Evolutionary conservation across 2,888 invertebrate genomes (phyloP).

Genomic region (Sipunculus nudus): DNA sequence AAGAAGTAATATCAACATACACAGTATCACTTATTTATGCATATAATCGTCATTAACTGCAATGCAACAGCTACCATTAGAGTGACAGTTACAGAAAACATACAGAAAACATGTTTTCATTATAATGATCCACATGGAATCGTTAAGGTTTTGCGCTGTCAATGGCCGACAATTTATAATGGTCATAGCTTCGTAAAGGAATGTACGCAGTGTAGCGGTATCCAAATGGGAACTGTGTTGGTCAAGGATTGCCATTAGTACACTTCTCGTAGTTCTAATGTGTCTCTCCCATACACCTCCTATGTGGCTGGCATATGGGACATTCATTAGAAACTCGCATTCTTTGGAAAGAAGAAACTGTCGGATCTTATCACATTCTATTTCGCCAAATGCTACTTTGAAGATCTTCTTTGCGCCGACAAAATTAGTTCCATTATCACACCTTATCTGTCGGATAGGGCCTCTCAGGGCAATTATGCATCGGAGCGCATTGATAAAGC

Average conservation of each 20-base stretch:
- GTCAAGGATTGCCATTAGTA: constrained; percentile 26
- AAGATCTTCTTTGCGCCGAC: constrained; percentile 33
- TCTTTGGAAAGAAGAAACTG: constrained; percentile 17
- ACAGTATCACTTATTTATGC: too few species aligned
- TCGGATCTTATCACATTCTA: constrained; percentile 16
- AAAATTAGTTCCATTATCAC: constrained; percentile 25
- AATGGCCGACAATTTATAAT: constrained; percentile 37
- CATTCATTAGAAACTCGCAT: constrained; percentile 35
- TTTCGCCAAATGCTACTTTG: constrained; percentile 12
- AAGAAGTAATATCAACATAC: too few species aligned
- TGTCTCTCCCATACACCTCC: constrained; percentile 47
- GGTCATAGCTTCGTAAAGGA: constrained; percentile 33
- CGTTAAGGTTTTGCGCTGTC: constrained; percentile 18
- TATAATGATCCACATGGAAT: too few species aligned
- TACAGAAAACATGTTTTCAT: too few species aligned
- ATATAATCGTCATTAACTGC: too few species aligned
- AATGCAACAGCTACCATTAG: too few species aligned
- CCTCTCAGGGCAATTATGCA: constrained; percentile 35
- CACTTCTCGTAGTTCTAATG: constrained; percentile 38
- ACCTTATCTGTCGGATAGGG: background rate
- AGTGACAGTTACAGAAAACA: too few species aligned
- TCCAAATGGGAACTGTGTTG: constrained; percentile 17
- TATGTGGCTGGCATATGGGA: constrained; percentile 43
- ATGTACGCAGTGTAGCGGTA: constrained; percentile 29
- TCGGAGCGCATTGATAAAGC: constrained; percentile 38